phyloP scores from a whole-genome alignment of 2,797 vertebrate genomes.

The Lates japonicus region DNA sequence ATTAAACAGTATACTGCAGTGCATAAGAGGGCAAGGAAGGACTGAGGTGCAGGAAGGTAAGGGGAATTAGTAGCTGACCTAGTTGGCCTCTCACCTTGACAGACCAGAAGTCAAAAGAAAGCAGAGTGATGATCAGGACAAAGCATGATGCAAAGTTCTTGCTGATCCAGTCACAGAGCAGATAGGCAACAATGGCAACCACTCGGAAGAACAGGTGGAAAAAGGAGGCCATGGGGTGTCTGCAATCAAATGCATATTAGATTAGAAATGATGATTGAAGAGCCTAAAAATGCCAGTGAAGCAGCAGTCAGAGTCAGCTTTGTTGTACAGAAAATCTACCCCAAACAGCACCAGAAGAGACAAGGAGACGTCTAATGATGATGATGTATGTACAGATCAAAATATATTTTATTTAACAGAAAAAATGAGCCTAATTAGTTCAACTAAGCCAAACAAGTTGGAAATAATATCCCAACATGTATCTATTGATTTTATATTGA shows the following conservation, averaged over 20 bases:
- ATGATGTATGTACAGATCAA: not conserved
- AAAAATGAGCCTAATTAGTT: not conserved
- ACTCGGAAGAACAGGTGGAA: slow-evolving; percentile 92
- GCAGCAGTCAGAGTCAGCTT: no score
- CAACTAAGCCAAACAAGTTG: not conserved
- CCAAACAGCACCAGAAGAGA: not conserved
- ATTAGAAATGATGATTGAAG: not conserved
- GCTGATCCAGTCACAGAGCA: slow-evolving; percentile 89
- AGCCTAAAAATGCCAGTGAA: not conserved
- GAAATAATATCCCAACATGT: not conserved
- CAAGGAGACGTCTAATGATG: not conserved
- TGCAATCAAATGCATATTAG: slow-evolving; percentile 30
- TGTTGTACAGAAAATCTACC: not conserved
- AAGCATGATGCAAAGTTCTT: slow-evolving; percentile 90
- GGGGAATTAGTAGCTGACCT: not conserved
- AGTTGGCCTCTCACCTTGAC: slow-evolving; percentile 87
- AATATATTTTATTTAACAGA: not conserved
- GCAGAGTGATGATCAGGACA: slow-evolving; percentile 88
- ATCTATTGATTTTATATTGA: not conserved
- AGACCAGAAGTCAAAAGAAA: slow-evolving; percentile 93
- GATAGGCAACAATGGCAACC: slow-evolving; percentile 86
- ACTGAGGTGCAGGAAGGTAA: not conserved
- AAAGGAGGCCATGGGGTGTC: slow-evolving; percentile 83
- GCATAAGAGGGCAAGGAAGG: not conserved
- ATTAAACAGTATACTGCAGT: not conserved